A percentile compares a stretch with the other conserved stretches of the same genome.
phyloP scores from a whole-genome alignment of 1,140 invertebrate genomes.

The Macrostomum lignano region DNA sequence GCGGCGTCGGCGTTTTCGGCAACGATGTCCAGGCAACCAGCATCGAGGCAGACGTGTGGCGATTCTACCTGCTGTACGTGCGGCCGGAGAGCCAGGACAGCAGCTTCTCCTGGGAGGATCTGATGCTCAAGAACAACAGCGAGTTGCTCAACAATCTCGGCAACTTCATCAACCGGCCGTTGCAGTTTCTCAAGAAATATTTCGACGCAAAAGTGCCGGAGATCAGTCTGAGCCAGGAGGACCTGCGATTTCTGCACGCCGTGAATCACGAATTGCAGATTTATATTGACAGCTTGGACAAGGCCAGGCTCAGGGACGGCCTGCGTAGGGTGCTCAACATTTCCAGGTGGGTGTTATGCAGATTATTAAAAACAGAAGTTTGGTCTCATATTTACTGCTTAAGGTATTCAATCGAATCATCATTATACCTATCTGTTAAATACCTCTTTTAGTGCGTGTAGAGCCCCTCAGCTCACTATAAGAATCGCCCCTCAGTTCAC shows the following conservation, averaged over 20 bases:
- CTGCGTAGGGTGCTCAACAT: conserved; percentile 54
- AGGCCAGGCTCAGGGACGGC: conserved; percentile 52
- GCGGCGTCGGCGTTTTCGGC: conserved; percentile 89
- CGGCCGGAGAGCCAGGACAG: conserved; percentile 72
- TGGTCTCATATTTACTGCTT: too few species aligned
- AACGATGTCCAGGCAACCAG: conserved; percentile 55
- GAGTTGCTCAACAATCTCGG: conserved; percentile 89
- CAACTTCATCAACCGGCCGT: conserved; percentile 74
- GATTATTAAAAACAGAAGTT: too few species aligned
- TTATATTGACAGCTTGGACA: conserved; percentile 52
- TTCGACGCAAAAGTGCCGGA: conserved; percentile 47
- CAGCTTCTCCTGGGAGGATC: conserved; percentile 67
- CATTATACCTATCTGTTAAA: too few species aligned
- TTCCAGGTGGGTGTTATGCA: too few species aligned
- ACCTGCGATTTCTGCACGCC: conserved; percentile 44
- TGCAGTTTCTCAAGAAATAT: conserved; percentile 59
- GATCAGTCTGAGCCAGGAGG: conserved; percentile 37
- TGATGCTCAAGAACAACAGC: conserved; percentile 69
- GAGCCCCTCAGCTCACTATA: too few species aligned
- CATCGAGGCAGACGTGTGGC: conserved; percentile 82
- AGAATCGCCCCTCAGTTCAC: too few species aligned
- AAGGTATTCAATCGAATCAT: too few species aligned
- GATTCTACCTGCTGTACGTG: conserved; percentile 80
- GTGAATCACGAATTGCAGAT: conserved; percentile 49
- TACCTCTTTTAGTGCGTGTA: too few species aligned